Base-by-base conservation (phyloP, 2,888 invertebrate genomes). In the Phyto melanocephala region DNA sequence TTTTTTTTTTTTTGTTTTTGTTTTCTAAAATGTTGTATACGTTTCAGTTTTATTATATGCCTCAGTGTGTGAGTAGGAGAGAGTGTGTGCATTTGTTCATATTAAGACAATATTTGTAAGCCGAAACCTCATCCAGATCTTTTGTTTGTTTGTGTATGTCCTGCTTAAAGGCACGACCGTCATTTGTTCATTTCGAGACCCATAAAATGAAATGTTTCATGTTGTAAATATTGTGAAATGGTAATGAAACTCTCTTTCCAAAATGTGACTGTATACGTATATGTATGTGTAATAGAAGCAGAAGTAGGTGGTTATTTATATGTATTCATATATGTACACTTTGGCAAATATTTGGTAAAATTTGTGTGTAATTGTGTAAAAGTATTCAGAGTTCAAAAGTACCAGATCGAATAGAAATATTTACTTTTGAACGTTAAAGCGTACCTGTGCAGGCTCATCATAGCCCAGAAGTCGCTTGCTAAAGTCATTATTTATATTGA, bases 111-210 rank as follows among this genome's bases (percentile, higher is more conserved):
- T 75, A 80, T 84, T 77, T 78, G 75, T 71, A 74, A 80, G 75
- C 75, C 71, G 60, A 65, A 54, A 71, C 67, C 76, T 75, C 42
- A 75, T 68, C 71, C 71, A 72, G 24, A 80, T 83, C 37, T 20
- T 45, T 17, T 4, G 3, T 24, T 35, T 63, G 58, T 68, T 62
- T 52, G 50, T 52, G 7, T 40, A 20, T 67, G 71, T 72, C 22
- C 58, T 67, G 79, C 65, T 71, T 45, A 65, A 81, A 85, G 85
- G 83, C 85, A 85, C 86, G 86, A 86, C 84, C 87, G 87, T 86
- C 87, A 88, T 89, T 88, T 89, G 88, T 87, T 88, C 88, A 87
- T 88, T 88, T 86, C 88, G 88, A 89, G 88, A 89, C 89, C 88
- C 89, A 89, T 89, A 89, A 89, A 89, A 88, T 88, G 88, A 87